These are phyloP conservation scores for Drosophila pachea DNA, from an alignment of 1,140 invertebrate species.

Conservation along the genomic window DNA sequence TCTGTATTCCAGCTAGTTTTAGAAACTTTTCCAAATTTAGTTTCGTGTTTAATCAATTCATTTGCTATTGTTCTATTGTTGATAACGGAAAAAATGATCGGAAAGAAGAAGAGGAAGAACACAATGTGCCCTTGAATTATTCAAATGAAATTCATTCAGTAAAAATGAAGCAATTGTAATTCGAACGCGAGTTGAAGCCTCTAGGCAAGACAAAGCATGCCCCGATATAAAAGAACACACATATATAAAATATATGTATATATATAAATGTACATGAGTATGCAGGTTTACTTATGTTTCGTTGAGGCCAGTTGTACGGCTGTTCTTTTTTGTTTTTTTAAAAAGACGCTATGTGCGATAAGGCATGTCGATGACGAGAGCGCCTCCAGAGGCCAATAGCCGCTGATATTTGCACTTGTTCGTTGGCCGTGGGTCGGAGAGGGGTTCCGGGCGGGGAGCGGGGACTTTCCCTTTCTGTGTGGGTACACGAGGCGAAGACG, in stretches of 20 bases:
- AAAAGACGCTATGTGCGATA: slow-evolving; percentile 52
- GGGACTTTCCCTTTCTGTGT: slow-evolving; percentile 61
- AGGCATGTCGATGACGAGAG: slow-evolving; percentile 61
- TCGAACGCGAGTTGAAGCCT: too few relatives aligned
- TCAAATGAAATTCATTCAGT: slow-evolving; percentile 46
- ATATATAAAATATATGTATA: not conserved
- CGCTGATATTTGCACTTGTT: slow-evolving; percentile 44
- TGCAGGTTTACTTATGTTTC: not conserved
- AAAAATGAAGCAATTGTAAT: slow-evolving; percentile 1
- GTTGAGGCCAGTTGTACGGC: slow-evolving; percentile 2
- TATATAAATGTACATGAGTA: slow-evolving; percentile 9
- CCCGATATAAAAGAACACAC: slow-evolving; percentile 9
- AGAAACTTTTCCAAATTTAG: too few relatives aligned
- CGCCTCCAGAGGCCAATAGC: slow-evolving; percentile 66
- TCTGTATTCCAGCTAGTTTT: too few relatives aligned
- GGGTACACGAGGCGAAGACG: not conserved
- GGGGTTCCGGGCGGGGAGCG: not conserved
- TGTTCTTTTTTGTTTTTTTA: slow-evolving; percentile 2
- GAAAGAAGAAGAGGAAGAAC: not conserved
- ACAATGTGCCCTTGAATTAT: slow-evolving; percentile 47
- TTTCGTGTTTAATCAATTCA: not conserved
- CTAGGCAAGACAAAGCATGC: slow-evolving; percentile 22
- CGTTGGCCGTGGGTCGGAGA: not conserved
- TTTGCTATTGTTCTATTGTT: slow-evolving; percentile 3
- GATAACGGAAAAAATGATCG: slow-evolving; percentile 13